Percentiles rank a stretch among this genome's conserved stretches.
Conservation (phyloP, 2,113 vertebrate genomes). For the Butorides virescens region DNA sequence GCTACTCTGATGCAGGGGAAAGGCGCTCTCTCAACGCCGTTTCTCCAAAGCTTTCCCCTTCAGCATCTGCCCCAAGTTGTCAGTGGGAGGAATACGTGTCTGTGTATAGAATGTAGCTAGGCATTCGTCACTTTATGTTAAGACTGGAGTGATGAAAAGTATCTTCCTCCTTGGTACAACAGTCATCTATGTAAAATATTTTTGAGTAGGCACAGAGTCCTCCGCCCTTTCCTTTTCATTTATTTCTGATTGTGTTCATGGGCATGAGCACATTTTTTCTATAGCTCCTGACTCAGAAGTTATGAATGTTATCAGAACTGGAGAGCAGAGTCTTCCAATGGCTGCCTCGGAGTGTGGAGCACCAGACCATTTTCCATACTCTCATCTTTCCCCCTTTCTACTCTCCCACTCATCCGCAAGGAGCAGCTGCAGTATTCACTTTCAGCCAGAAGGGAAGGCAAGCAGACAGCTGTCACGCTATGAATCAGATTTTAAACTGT, state of each 20-base stretch:
- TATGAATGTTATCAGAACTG: background rate
- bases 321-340: background rate
- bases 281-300: background rate
- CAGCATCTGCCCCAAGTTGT: too few relatives aligned
- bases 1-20: background rate
- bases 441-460: slow-evolving; percentile 27
- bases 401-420: background rate
- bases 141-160: background rate
- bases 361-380: background rate
- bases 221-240: background rate
- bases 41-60: background rate
- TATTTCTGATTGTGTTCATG: background rate
- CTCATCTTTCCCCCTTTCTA: background rate
- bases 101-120: too few relatives aligned
- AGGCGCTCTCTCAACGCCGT: accelerated
- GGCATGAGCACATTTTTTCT: background rate
- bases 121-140: background rate
- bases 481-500: slow-evolving; percentile 17
- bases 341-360: background rate
- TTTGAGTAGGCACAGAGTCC: background rate
- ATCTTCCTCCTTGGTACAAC: background rate
- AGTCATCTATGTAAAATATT: background rate
- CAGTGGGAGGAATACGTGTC: background rate
- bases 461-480: slow-evolving; percentile 39
- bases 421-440: slow-evolving; percentile 26